phyloP scores from a whole-genome alignment of 2,888 invertebrate species.

The Melipona beecheii region DNA sequence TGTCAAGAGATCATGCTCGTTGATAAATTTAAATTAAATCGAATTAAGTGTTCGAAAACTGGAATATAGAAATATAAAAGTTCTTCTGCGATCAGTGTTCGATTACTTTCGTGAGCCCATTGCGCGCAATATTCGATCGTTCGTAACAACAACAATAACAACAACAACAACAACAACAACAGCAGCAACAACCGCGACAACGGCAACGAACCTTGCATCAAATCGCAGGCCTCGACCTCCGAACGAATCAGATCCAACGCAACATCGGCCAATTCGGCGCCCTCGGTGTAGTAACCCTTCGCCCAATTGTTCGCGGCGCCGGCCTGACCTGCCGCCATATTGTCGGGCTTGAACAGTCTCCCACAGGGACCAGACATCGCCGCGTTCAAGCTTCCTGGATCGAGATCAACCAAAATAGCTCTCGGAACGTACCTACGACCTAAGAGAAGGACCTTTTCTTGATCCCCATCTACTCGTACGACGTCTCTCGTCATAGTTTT shows the following conservation, averaged over 20 bases:
- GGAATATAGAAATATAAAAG: too few species aligned
- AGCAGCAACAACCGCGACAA: background rate
- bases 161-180: background rate
- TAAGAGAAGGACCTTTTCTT: conserved; percentile 11
- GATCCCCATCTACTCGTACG: background rate
- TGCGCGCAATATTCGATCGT: too few species aligned
- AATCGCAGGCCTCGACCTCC: conserved; percentile 95
- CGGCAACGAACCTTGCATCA: conserved; percentile 86
- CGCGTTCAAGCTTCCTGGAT: conserved; percentile 88
- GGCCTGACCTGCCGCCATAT: conserved; percentile 85
- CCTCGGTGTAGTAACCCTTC: conserved; percentile 96
- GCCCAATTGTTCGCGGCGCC: conserved; percentile 85
- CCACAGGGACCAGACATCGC: conserved; percentile 86
- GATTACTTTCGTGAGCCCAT: too few species aligned
- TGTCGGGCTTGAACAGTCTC: conserved; percentile 87
- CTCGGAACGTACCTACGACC: conserved; percentile 87
- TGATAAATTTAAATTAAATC: too few species aligned
- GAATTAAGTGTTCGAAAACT: too few species aligned
- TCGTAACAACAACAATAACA: too few species aligned
- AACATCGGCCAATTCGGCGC: conserved; percentile 92
- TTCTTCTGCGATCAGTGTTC: too few species aligned
- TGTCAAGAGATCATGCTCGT: too few species aligned
- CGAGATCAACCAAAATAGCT: conserved; percentile 87
- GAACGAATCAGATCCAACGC: conserved; percentile 92
- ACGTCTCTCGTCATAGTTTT: background rate